Percentiles rank a stretch among this genome's conserved stretches.
Evolutionary conservation across 2,888 invertebrate species (phyloP).

Genomic region (Pristionchus entomophagus): DNA sequence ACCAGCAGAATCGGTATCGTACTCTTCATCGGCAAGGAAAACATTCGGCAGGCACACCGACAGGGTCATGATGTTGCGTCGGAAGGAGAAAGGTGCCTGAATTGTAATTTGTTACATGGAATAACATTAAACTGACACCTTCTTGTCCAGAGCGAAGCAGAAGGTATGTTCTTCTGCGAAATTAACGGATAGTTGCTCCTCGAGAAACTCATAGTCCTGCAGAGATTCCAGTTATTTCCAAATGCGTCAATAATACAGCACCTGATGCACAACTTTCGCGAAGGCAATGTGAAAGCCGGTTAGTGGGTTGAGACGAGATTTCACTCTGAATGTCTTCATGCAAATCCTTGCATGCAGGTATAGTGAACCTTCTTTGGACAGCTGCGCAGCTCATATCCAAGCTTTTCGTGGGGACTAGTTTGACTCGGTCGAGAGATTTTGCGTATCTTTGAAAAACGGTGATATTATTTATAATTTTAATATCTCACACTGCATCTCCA

Average conservation of each 20-base stretch:
- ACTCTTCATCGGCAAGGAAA: neutral
- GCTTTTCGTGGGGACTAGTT: neutral
- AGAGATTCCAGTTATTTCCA: neutral
- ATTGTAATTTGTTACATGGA: neutral
- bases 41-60: conserved; percentile 21
- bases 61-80: neutral
- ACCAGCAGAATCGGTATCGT: conserved; percentile 39
- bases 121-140: neutral
- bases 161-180: neutral
- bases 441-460: neutral
- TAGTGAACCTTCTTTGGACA: neutral
- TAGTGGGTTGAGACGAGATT: neutral
- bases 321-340: neutral
- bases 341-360: neutral
- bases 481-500: conserved; percentile 1
- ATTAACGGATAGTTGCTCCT: conserved; percentile 1
- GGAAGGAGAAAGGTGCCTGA: conserved; percentile 6
- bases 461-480: neutral
- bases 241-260: neutral
- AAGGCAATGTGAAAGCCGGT: conserved; percentile 4
- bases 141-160: conserved; percentile 37
- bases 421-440: neutral
- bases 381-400: conserved; percentile 45
- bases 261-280: conserved; percentile 28
- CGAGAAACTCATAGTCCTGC: conserved; percentile 37